Evolutionary conservation across 2,888 invertebrate genomes (phyloP), one percentile per base, ranked within the genome.

Genomic region (Drosophila emarginata): DNA sequence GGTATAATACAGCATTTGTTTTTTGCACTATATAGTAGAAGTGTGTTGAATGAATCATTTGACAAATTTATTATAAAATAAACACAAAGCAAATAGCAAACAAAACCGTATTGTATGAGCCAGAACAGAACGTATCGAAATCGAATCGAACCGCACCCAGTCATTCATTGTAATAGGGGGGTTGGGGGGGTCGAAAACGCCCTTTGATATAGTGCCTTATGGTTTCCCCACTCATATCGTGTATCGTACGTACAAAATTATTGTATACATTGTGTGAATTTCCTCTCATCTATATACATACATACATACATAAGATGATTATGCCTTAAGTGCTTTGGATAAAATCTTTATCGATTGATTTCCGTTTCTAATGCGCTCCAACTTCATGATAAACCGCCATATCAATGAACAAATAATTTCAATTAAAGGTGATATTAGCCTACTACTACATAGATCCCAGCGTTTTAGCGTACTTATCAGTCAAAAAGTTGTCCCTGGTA

Each of bases 401-500:
- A 71, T 66, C 62, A 63, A 50, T 53, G 53, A 54, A 5, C 51
- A 68, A 57, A 62, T 45, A 65, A 45, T 45, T 53, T 50, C 45
- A 21, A 21, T 45, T 21, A 18, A 12, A 45, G 45, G 45, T 45
- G 18, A 45, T 45, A 45, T 45, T 45, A 12, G 18, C 4, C 18
- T 45, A 45, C 18, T 45, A 45, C 12, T 12, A 45, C 45, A 45
- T 45, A 39, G 37, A 72, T 64, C 64, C 57, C 72, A 64, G 69
- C 45, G 72, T 72, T 58, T 53, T 32, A 37, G 65, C 59, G 50
- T 18, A 45, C 63, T 64, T 80, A 84, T 87, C 80, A 84, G 87
- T 73, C 81, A 84, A 67, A 84, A 67, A 80, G 67, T 71, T 86
- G 74, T 74, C 74, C 77, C 56, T 73, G 83, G 74, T 52, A n/a